Percentiles rank a stretch among this genome's conserved stretches.
Evolutionary conservation across 2,113 vertebrate genomes (phyloP).

Genomic region (Chitala chitala): DNA sequence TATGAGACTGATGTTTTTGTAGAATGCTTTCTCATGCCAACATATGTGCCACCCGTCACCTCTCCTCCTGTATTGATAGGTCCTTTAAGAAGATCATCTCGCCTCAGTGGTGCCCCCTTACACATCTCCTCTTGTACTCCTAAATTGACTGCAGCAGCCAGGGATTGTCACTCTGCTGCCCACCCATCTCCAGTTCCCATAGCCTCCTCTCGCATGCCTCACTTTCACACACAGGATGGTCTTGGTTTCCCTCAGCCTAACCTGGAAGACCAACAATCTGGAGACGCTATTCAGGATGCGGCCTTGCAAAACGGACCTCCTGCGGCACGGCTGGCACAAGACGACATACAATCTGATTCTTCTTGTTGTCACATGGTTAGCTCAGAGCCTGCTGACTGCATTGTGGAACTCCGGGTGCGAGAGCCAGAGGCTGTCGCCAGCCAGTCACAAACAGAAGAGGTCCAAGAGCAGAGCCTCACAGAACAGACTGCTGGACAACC

Average conservation of each 20-base stretch:
- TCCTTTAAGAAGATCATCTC: constrained; percentile 48
- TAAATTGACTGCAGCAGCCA: constrained; percentile 43
- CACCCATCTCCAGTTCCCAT: constrained; percentile 27
- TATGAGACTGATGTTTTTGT: too few relatives aligned
- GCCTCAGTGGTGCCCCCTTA: constrained; percentile 31
- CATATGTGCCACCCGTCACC: background rate
- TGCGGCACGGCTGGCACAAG: background rate
- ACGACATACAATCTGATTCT: background rate
- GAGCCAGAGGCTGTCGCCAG: background rate
- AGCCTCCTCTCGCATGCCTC: constrained; percentile 13
- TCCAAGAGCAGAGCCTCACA: background rate
- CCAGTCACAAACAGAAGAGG: background rate
- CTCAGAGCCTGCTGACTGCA: constrained; percentile 6
- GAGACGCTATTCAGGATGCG: constrained; percentile 31
- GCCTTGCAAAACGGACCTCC: background rate
- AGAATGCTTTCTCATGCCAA: background rate
- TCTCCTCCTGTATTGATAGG: constrained; percentile 29
- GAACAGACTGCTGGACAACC: background rate
- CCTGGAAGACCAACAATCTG: constrained; percentile 18
- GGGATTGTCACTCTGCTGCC: constrained; percentile 34
- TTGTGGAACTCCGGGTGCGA: background rate
- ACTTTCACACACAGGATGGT: constrained; percentile 1
- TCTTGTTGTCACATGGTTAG: constrained; percentile 4
- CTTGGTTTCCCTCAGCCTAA: constrained; percentile 24
- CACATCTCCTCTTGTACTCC: constrained; percentile 37